Evolutionary conservation across 1,140 invertebrate species (phyloP), one percentile per base, ranked within the genome.

Genomic region (Drosophila sulfurigaster): DNA sequence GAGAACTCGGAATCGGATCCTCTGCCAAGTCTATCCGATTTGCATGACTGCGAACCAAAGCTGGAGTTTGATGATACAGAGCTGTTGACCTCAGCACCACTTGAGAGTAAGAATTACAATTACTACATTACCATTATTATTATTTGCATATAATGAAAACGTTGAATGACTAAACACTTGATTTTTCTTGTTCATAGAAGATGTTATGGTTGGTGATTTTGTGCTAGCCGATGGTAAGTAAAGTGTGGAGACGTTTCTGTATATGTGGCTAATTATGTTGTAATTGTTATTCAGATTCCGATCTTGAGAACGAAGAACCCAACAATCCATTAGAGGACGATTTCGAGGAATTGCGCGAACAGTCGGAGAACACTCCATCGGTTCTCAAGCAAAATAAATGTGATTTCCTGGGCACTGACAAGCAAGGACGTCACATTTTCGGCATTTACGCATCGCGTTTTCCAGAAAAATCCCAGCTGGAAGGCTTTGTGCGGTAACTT

Each of bases 21-120:
- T 10, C 97, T 96, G 92, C 96, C 97, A 52, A 98, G 97, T 93
- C 94, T 98, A 58, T 98, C 97, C 38, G 97, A 98, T 93, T 97
- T 96, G 92, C 97, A 98, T 93, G 97, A 98, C 93, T 97, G 98
- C 93, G 98, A 99, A 92, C 98, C 98, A 25, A 97, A 98, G 93
- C 94, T 99, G 91, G 98, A 99, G 93, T 99, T 99, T 94, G 98
- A 99, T 93, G 98, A 99, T 93, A 97, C 97, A 8, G 98, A 99
- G 93, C 78, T 92, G 43, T 76, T 92, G 76, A 78, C 78, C 25
- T 79, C 91, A 62, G 72, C 83, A 3, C 73, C 85, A 16, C 63
- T 91, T 35, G 85, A 91, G 65, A 82, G 91, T 92, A 82, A 90
- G 81, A 43, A 76, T 79, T 4, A 7, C 5, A 32, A 25, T 25